phyloP scores from a whole-genome alignment of 2,113 vertebrate genomes.

The Crotalus helleri region DNA sequence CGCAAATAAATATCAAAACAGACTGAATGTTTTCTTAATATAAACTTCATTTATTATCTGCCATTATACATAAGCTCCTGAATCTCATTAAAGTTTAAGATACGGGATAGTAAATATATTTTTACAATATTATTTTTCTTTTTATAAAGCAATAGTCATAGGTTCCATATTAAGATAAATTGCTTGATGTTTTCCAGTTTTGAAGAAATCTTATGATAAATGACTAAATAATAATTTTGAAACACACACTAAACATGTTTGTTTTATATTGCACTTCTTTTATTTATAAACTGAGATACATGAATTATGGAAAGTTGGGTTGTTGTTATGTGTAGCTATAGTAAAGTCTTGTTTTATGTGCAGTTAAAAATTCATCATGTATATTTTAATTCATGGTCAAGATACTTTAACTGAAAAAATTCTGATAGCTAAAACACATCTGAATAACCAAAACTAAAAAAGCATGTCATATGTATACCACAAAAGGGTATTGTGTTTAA shows the following conservation, averaged over 20 bases:
- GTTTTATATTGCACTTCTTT: slow-evolving; percentile 7
- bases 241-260: background rate
- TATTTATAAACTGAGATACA: slow-evolving; percentile 13
- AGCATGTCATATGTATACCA: background rate
- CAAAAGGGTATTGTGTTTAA: background rate
- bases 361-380: slow-evolving; percentile 49
- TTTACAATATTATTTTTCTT: background rate
- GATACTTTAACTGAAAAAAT: background rate
- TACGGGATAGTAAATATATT: background rate
- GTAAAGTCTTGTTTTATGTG: slow-evolving; percentile 41
- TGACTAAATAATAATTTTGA: background rate
- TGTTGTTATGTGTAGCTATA: slow-evolving; percentile 32
- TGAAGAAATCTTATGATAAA: background rate
- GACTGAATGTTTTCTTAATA: background rate
- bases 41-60: background rate
- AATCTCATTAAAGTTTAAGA: background rate
- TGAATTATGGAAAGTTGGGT: slow-evolving; percentile 26
- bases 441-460: background rate
- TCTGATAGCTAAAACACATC: background rate
- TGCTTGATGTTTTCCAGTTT: background rate
- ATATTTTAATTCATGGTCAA: background rate
- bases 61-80: background rate
- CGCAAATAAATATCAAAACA: background rate
- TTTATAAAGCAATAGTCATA: background rate
- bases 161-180: background rate